phyloP scores from a whole-genome alignment of 2,113 vertebrate species.

The Corythoichthys intestinalis region DNA sequence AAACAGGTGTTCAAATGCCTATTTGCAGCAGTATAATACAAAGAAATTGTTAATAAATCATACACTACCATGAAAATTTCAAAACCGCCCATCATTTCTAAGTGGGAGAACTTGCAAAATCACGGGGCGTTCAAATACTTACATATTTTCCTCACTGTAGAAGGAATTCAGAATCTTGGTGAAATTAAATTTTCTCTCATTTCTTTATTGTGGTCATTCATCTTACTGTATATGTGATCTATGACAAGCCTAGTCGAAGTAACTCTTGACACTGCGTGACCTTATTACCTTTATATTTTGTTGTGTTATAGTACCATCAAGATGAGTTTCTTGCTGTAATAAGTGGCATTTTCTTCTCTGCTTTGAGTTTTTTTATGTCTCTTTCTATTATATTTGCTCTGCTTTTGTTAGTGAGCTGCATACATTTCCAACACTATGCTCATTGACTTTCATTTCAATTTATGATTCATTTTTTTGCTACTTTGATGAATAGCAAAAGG shows the following conservation, averaged over 20 bases:
- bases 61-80: no score
- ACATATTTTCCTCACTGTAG: no score
- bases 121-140: no score
- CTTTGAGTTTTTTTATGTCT: conserved; percentile 8
- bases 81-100: no score
- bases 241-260: neutral
- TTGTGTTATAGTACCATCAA: conserved; percentile 45
- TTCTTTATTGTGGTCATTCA: neutral
- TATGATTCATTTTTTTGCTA: conserved; percentile 10
- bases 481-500: conserved; percentile 60
- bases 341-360: neutral
- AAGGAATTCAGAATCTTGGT: no score
- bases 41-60: no score
- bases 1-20: no score
- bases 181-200: no score
- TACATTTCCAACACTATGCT: neutral
- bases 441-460: conserved; percentile 5
- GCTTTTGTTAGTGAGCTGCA: neutral
- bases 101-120: no score
- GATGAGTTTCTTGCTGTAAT: conserved; percentile 7
- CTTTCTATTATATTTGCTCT: neutral
- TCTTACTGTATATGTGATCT: neutral
- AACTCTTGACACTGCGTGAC: neutral
- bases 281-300: conserved; percentile 40
- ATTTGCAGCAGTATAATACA: no score